Percentiles rank a stretch among this genome's conserved stretches.
Evolutionary conservation across 35 echinoderm and acorn worm genomes (phyloP).

Genomic region (Heliocidaris erythrogramma): DNA sequence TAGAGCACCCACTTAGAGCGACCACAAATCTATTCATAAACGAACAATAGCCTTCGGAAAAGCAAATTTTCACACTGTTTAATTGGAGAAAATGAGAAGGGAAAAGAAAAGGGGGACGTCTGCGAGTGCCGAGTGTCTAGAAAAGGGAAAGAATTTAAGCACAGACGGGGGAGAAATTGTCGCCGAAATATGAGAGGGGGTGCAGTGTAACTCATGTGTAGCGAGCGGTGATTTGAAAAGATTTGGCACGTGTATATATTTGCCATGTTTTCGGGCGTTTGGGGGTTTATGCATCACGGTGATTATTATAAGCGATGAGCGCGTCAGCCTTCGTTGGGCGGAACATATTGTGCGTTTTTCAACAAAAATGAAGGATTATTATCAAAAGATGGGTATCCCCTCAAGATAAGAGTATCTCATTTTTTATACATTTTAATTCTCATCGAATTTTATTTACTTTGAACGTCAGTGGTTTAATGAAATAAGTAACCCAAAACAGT

Average conservation of each 20-base stretch:
- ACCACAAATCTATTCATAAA: not conserved
- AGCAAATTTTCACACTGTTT: not conserved
- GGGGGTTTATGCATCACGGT: not conserved
- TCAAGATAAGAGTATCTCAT: not conserved
- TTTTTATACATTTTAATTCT: not conserved
- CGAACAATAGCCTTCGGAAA: not conserved
- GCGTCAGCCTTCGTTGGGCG: not conserved
- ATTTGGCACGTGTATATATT: not conserved
- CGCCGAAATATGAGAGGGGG: not conserved
- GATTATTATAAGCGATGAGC: not conserved
- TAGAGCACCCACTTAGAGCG: not conserved
- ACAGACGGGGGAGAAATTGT: not conserved
- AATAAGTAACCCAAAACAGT: not conserved
- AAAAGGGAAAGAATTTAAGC: not conserved
- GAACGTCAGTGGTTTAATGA: not conserved
- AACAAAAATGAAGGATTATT: not conserved
- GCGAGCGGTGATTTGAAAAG: conserved; percentile 8
- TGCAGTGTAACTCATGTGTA: not conserved
- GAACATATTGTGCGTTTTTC: not conserved
- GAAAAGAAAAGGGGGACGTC: not conserved
- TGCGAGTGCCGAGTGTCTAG: not conserved
- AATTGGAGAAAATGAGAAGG: not conserved
- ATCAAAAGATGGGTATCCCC: not conserved
- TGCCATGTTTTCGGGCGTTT: conserved; percentile 14
- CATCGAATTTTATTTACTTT: not conserved